Evolutionary conservation across 2,113 vertebrate genomes (phyloP), one percentile per base, ranked within the genome.

Genomic region (Ochotona curzoniae): DNA sequence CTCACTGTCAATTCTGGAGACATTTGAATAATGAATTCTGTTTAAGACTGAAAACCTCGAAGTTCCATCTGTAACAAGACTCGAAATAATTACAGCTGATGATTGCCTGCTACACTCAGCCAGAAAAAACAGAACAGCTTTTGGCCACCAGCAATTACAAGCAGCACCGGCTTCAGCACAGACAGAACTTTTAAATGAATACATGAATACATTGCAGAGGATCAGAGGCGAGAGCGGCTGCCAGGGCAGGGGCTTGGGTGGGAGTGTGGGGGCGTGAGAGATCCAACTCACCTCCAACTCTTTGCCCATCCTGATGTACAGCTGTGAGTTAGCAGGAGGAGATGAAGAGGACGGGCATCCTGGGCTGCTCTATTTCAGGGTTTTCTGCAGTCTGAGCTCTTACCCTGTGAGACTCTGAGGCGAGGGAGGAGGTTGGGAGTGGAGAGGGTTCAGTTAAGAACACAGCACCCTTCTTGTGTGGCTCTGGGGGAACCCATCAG

Each of bases 11-110:
- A 94, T 96, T 95, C 83, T 97, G 95, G 96, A 97, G 96, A 95
- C 93, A 98, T 98, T 98, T 98, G 98, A 97, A 98, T 98, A 98
- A 98, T 97, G 97, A 98, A 98, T 98, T 98, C 97, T 95, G 96
- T 91, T 98, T 97, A 98, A 98, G 98, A 98, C 97, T 96, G 97
- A 97, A 97, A 98, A 98, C 97, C 97, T 98, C 75, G 25, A 97
- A 98, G 97, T 98, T 98, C 98, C 98, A 98, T 98, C 98, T 98
- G 98, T 98, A 98, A 98, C 98, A 97, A 98, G 98, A 98, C 98
- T 98, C 92, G 92, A 98, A 98, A 98, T 98, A 98, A 98, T 98
- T 98, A 98, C 98, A 98, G 98, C 97, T 97, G 97, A 98, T 98
- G 98, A 98, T 98, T 98, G 98, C 98, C 96, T 98, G 97, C 97